phyloP scores from a whole-genome alignment of 1,140 invertebrate species.

The Diorhabda carinulata region DNA sequence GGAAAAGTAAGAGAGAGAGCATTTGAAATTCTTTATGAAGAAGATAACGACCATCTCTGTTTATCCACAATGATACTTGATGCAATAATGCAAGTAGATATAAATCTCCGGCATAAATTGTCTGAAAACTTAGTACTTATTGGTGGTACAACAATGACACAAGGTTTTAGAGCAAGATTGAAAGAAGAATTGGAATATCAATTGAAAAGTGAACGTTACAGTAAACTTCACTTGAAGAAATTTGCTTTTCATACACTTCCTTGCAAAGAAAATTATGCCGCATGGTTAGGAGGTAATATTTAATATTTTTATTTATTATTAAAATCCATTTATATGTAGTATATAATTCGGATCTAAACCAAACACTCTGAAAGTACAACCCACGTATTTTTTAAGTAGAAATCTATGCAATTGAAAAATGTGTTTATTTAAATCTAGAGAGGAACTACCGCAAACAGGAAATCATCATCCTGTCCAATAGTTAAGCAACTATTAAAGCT shows the following conservation, averaged over 20 bases:
- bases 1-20: conserved; percentile 72
- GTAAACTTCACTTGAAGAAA: conserved; percentile 59
- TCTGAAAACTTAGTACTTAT: conserved; percentile 80
- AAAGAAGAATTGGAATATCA: conserved; percentile 68
- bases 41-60: conserved; percentile 78
- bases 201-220: conserved; percentile 61
- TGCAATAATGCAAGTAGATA: conserved; percentile 67
- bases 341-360: no score
- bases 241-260: conserved; percentile 77
- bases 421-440: no score
- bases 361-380: no score
- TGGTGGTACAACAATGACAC: conserved; percentile 78
- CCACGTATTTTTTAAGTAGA: no score
- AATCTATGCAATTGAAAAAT: no score
- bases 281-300: conserved; percentile 73
- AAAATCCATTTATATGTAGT: no score
- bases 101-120: conserved; percentile 69
- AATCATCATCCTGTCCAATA: no score
- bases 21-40: conserved; percentile 80
- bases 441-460: no score
- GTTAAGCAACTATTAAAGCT: no score
- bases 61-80: conserved; percentile 81
- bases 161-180: conserved; percentile 73
- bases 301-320: not conserved
- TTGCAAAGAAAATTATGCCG: conserved; percentile 77